A percentile compares a stretch with the other conserved stretches of the same genome.
Evolutionary conservation across 2,888 invertebrate genomes (phyloP).

Genomic region (Agonopterix heracliana): DNA sequence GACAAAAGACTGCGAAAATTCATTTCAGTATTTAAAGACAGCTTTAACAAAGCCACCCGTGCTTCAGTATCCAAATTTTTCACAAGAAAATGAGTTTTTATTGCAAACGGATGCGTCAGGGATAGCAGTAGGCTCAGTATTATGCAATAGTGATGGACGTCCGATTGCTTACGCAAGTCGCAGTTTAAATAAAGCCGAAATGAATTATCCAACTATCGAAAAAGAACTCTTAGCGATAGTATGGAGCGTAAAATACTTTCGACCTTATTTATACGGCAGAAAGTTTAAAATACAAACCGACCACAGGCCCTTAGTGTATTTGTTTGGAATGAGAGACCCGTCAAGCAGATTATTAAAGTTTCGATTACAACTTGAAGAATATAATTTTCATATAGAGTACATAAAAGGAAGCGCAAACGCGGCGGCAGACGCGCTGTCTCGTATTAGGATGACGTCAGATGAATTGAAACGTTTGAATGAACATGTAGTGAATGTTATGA

Average conservation of each 20-base stretch:
- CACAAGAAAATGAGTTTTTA: conserved; percentile 1
- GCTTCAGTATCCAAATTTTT: conserved; percentile 3
- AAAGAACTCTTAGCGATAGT: conserved; percentile 15
- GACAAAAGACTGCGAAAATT: conserved; percentile 8
- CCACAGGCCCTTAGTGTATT: conserved; percentile 9
- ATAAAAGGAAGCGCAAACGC: conserved; percentile 7
- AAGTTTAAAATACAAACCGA: conserved; percentile 8
- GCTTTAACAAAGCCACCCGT: neutral
- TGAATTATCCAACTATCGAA: conserved; percentile 9
- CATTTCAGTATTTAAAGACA: conserved; percentile 10
- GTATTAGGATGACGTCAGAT: neutral
- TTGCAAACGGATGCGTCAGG: conserved; percentile 4
- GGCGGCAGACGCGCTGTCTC: conserved; percentile 10
- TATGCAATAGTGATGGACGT: neutral
- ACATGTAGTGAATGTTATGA: conserved; percentile 5
- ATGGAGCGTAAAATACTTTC: conserved; percentile 12
- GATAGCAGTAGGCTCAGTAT: conserved; percentile 5
- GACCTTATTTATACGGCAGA: conserved; percentile 11
- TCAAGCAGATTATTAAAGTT: conserved; percentile 6
- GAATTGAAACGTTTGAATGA: conserved; percentile 11
- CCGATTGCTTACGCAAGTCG: conserved; percentile 8
- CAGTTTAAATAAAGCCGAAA: conserved; percentile 4
- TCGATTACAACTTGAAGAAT: conserved; percentile 11
- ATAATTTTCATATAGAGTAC: conserved; percentile 8
- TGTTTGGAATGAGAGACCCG: conserved; percentile 7